phyloP scores from a whole-genome alignment of 1,140 invertebrate genomes.

The Cotesia vestalis region DNA sequence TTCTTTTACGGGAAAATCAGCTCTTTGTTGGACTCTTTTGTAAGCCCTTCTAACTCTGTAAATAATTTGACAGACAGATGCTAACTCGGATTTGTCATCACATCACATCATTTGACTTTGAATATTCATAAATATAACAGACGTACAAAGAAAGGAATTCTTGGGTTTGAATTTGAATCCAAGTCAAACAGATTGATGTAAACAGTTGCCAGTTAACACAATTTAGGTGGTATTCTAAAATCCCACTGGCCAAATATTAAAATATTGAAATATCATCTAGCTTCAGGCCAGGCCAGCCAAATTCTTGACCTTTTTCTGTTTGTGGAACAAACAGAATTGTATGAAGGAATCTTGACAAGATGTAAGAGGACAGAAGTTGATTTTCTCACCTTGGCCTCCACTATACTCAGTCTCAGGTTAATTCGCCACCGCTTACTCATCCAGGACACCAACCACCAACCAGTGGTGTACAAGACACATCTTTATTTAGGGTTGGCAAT shows the following conservation, averaged over 20 bases:
- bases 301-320: constrained; percentile 51
- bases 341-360: constrained; percentile 20
- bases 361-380: constrained; percentile 1
- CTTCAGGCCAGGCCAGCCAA: constrained; percentile 8
- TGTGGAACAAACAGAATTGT: constrained; percentile 57
- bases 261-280: constrained; percentile 1
- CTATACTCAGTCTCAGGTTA: not conserved
- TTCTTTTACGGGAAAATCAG: too few species aligned
- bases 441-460: not conserved
- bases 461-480: constrained; percentile 12
- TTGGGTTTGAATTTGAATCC: not conserved
- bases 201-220: constrained; percentile 1
- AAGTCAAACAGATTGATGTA: constrained; percentile 51
- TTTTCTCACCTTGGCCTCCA: constrained; percentile 34
- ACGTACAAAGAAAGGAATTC: too few species aligned
- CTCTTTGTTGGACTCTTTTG: too few species aligned
- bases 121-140: too few species aligned
- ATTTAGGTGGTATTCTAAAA: not conserved
- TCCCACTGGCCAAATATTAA: not conserved
- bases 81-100: too few species aligned
- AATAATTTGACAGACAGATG: constrained; percentile 6
- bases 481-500: constrained; percentile 59
- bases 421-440: constrained; percentile 19
- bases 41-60: not conserved
- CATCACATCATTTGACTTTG: too few species aligned